Evolutionary conservation across 2,113 vertebrate genomes (phyloP).

Genomic region (Bufo bufo): DNA sequence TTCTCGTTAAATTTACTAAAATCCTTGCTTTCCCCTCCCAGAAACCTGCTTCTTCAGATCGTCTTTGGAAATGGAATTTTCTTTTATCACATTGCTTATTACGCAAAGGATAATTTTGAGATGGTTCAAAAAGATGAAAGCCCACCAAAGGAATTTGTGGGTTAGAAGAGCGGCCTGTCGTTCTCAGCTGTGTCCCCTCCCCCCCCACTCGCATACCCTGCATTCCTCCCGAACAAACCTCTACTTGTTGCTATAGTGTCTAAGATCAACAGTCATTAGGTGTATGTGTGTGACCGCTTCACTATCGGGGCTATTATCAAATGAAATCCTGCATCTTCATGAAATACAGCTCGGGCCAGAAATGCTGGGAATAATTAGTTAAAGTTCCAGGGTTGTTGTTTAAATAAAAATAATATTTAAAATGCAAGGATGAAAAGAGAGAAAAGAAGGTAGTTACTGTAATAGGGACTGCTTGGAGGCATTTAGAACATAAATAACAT

Average conservation of each 20-base stretch:
- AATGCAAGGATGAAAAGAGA: too few relatives aligned
- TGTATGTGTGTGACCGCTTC: constrained; percentile 61
- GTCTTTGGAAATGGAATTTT: constrained; percentile 55
- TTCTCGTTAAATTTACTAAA: not conserved
- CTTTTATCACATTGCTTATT: constrained; percentile 50
- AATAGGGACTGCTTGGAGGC: too few relatives aligned
- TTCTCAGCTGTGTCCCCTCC: constrained; percentile 73
- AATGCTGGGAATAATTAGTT: too few relatives aligned
- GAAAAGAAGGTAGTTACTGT: too few relatives aligned
- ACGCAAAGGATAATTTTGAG: constrained; percentile 59
- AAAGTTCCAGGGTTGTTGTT: too few relatives aligned
- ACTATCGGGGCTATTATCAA: constrained; percentile 33
- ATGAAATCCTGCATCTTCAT: not conserved
- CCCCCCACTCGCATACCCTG: constrained; percentile 76
- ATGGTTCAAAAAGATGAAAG: constrained; percentile 68
- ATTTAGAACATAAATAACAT: too few relatives aligned
- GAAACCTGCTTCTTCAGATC: constrained; percentile 46
- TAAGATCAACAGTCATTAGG: constrained; percentile 75
- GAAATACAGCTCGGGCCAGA: not conserved
- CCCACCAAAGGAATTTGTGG: constrained; percentile 65
- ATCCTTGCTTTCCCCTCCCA: constrained; percentile 49
- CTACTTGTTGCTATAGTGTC: constrained; percentile 87
- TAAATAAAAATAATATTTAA: too few relatives aligned
- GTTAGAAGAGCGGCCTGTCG: constrained; percentile 67
- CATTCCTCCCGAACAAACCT: constrained; percentile 90